A percentile compares a stretch with the other conserved stretches of the same genome.
Evolutionary conservation across 2,888 invertebrate species (phyloP).

Genomic region (Mantis religiosa): DNA sequence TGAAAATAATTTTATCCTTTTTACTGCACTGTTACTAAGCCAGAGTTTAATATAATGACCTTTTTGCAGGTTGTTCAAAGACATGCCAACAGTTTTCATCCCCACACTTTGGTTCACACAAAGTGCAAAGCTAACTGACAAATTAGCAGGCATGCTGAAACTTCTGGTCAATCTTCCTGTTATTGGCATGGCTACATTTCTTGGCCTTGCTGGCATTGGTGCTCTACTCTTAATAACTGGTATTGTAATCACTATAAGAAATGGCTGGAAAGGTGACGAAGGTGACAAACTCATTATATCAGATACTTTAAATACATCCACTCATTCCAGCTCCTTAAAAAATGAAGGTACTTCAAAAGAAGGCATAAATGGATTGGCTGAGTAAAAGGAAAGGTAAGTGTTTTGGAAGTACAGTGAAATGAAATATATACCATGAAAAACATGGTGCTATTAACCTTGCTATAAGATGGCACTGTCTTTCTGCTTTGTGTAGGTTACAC

Average conservation of each 20-base stretch:
- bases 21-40: not conserved
- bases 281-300: conserved; percentile 19
- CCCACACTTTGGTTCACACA: conserved; percentile 78
- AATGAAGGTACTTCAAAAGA: not conserved
- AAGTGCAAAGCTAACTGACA: conserved; percentile 54
- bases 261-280: conserved; percentile 34
- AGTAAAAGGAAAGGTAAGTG: not conserved
- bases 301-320: not conserved
- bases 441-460: too few species aligned
- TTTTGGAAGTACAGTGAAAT: not conserved
- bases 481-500: too few species aligned
- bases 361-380: not conserved
- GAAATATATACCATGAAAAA: too few species aligned
- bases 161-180: conserved; percentile 52
- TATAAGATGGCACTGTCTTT: too few species aligned
- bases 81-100: conserved; percentile 54
- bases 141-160: conserved; percentile 54
- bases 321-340: not conserved
- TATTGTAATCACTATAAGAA: conserved; percentile 36
- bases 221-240: conserved; percentile 42
- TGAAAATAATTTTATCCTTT: not conserved
- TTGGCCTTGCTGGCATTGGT: conserved; percentile 50
- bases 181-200: conserved; percentile 53
- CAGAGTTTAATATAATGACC: conserved; percentile 15
- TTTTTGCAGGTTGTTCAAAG: conserved; percentile 52